phyloP scores from a whole-genome alignment of 2,113 vertebrate species.

The Elephantulus edwardii region DNA sequence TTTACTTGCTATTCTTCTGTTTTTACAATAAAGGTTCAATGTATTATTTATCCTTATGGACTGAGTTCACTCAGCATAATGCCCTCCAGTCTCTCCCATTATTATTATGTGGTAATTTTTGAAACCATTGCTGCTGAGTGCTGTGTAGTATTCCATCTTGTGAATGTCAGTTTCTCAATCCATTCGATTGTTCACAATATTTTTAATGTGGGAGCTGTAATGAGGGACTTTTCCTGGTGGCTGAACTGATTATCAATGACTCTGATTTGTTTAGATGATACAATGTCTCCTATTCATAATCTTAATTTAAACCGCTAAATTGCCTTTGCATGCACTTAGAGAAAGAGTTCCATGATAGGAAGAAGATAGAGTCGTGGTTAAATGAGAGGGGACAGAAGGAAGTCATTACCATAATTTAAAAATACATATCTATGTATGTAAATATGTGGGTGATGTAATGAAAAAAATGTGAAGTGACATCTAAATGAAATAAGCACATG shows the following conservation, averaged over 20 bases:
- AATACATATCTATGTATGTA: not conserved
- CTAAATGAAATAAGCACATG: not conserved
- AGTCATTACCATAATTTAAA: not conserved
- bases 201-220: not conserved
- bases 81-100: too few species aligned
- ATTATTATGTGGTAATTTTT: too few species aligned
- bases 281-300: not conserved
- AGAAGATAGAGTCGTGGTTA: not conserved
- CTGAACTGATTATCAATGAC: not conserved
- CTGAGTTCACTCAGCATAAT: too few species aligned
- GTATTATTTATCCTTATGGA: too few species aligned
- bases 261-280: conserved; percentile 18
- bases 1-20: too few species aligned
- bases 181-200: too few species aligned
- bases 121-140: too few species aligned
- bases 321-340: not conserved
- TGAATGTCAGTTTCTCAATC: too few species aligned
- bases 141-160: too few species aligned
- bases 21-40: too few species aligned
- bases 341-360: not conserved
- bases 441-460: not conserved
- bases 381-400: not conserved
- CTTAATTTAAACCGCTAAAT: conserved; percentile 41
- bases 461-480: not conserved
- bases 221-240: not conserved